A percentile compares a stretch with the other conserved stretches of the same genome.
Conservation (phyloP, 2,113 vertebrate genomes). For the Megaptera novaeangliae region DNA sequence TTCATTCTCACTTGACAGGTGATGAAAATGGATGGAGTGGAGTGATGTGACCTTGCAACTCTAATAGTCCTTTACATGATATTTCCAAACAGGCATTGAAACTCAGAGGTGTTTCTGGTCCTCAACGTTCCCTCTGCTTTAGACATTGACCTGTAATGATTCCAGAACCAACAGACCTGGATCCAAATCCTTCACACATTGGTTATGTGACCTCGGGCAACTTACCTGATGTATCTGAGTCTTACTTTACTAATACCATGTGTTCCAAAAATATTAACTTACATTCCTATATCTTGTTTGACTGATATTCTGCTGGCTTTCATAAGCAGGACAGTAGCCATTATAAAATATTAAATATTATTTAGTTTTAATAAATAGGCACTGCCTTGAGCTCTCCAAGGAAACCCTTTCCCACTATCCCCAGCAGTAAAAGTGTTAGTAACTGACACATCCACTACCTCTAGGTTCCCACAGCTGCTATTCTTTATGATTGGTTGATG, state of each 20-base stretch:
- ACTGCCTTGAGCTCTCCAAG: neutral
- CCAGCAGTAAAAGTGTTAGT: neutral
- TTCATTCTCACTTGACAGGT: neutral
- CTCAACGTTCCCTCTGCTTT: neutral
- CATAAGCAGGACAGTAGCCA: neutral
- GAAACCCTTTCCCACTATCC: neutral
- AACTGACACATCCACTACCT: neutral
- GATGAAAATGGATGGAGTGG: neutral
- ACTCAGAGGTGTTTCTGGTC: neutral
- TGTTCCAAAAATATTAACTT: neutral
- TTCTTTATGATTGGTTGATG: neutral
- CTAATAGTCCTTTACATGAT: neutral
- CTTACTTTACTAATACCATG: neutral
- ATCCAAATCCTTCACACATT: neutral
- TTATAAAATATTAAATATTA: neutral
- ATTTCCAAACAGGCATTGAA: neutral
- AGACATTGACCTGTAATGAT: neutral
- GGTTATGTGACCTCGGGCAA: neutral
- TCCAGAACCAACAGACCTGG: neutral
- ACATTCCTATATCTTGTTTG: neutral
- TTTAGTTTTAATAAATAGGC: neutral
- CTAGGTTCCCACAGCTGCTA: neutral
- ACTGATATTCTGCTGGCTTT: neutral
- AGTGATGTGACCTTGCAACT: neutral
- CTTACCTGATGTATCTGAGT: neutral